Evolutionary conservation across 2,797 vertebrate species (phyloP).

Genomic region (Emydoidea blandingii): DNA sequence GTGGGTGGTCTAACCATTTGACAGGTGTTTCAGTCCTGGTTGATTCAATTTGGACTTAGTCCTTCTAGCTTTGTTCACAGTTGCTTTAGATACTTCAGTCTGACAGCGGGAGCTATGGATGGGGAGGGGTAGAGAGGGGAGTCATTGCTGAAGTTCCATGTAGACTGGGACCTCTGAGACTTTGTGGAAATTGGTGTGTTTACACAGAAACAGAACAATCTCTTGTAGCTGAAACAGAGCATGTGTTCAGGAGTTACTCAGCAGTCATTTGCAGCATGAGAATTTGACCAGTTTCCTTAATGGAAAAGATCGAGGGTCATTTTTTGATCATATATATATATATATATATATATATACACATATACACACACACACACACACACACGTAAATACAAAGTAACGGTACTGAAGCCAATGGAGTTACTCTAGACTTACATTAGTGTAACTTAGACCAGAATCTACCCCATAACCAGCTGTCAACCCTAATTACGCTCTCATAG

Average conservation of each 20-base stretch:
- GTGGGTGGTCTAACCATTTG: neutral
- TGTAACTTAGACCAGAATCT: neutral
- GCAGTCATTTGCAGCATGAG: neutral
- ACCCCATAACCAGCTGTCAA: slow-evolving; percentile 7
- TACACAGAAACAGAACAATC: rapidly evolving
- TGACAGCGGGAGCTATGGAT: neutral
- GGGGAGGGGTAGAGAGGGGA: neutral
- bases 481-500: slow-evolving; percentile 11
- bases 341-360: rapidly evolving
- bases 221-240: rapidly evolving
- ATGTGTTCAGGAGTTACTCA: rapidly evolving
- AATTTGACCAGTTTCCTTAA: rapidly evolving
- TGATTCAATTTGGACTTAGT: neutral
- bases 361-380: too few relatives aligned
- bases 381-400: rapidly evolving
- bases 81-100: neutral
- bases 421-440: neutral
- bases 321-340: neutral
- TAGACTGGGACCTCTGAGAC: neutral
- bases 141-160: neutral
- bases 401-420: neutral
- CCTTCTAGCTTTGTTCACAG: neutral
- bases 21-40: neutral
- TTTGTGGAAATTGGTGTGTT: neutral
- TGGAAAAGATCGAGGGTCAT: neutral